Evolutionary conservation across 2,113 vertebrate species (phyloP), one percentile per base, ranked within the genome.

Genomic region (Tachysurus fulvidraco): DNA sequence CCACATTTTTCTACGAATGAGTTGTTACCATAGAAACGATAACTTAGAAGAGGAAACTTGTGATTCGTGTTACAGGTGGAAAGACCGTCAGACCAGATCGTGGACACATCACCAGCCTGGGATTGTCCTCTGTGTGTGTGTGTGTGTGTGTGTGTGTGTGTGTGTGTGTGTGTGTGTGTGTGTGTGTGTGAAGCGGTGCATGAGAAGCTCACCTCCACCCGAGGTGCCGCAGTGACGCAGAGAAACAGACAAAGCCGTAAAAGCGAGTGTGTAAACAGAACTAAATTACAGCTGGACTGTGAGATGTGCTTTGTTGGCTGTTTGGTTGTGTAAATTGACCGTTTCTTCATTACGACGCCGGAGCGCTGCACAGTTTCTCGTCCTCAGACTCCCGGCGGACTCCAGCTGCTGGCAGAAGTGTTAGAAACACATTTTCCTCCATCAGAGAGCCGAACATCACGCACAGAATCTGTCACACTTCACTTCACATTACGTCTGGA

Each of bases 351-450:
- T 87, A 62, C 73, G 69, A 87, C 87, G 28, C 59, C 83, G 88
- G 89, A 91, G 89, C 52, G 87, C 88, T 71, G 65, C 59, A 73
- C 78, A 83, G 57, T 85, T 82, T 88, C 87, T 79, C 44, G 88
- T 90, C 84, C 87, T 85, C 50, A 55, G 83, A 82, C 88, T 87
- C 88, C 59, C 88, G 79, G 84, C 30, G 5, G 82, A 73, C 80
- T 83, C 90, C 87, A 62, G 85, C 76, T 17, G 88, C 92, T 91
- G 92, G 88, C 91, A 90, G 89, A 86, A 55, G 90, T 90, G 87
- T 88, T 88, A 91, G 84, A 90, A 93, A 92, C 92, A 5, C n/a
- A 93, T 93, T 93, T 90, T 84, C 88, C 88, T 90, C 86, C 88
- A 91, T 91, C 79, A 88, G 88, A 88, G 90, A 85, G 83, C 88